Conservation (phyloP, 2,113 vertebrate genomes). For the Trematocara unimaculatum region DNA sequence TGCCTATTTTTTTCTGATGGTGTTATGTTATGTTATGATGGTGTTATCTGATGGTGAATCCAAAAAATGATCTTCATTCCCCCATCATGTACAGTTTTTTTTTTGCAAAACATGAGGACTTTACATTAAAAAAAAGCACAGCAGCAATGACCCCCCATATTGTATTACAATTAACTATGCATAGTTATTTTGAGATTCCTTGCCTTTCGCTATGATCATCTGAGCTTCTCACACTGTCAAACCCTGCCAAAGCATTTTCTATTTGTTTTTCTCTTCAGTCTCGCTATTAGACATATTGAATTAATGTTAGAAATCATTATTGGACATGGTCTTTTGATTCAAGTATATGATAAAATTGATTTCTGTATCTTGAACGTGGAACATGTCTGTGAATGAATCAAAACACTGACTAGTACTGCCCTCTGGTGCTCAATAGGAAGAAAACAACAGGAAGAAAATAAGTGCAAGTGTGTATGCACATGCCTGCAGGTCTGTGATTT, state of each 20-base stretch:
- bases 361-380: neutral
- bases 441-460: neutral
- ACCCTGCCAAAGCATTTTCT: neutral
- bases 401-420: neutral
- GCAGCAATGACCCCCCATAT: neutral
- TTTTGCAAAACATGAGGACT: neutral
- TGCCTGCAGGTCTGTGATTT: neutral
- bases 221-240: neutral
- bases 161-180: neutral
- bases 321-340: too few relatives aligned
- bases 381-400: neutral
- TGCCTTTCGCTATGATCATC: neutral
- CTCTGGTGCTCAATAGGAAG: neutral
- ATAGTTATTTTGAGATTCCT: neutral
- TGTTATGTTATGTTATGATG: too few relatives aligned
- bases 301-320: too few relatives aligned
- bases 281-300: too few relatives aligned
- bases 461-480: neutral
- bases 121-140: neutral
- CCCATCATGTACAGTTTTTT: neutral
- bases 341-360: neutral
- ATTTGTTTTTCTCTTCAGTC: too few relatives aligned
- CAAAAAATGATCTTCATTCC: fast-evolving
- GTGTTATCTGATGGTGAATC: neutral
- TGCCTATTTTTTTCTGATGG: too few relatives aligned